A percentile compares a stretch with the other conserved stretches of the same genome.
Evolutionary conservation across 2,888 invertebrate species (phyloP).

Genomic region (Bruchidius siliquastri): DNA sequence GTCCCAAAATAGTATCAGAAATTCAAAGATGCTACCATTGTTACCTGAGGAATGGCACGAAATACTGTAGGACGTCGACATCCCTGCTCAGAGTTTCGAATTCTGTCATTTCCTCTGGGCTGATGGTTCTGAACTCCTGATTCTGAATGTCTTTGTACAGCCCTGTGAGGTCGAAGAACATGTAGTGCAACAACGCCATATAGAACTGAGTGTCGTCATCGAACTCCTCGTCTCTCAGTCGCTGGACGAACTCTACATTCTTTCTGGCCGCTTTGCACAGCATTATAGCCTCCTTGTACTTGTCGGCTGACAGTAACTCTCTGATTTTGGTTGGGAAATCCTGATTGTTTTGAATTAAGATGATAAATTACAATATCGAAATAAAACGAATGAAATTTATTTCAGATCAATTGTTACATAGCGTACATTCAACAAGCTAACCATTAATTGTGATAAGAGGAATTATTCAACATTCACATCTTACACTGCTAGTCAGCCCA

Average conservation of each 20-base stretch:
- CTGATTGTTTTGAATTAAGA: neutral
- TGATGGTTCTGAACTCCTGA: neutral
- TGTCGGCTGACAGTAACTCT: neutral
- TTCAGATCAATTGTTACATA: too few species aligned
- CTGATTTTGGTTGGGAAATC: neutral
- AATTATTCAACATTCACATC: too few species aligned
- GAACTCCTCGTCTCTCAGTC: neutral
- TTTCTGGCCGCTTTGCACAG: slow-evolving; percentile 6
- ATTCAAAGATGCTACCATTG: neutral
- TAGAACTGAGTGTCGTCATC: slow-evolving; percentile 35
- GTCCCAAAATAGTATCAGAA: too few species aligned
- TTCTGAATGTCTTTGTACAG: neutral
- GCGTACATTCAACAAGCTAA: too few species aligned
- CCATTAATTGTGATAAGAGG: too few species aligned
- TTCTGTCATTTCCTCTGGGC: neutral
- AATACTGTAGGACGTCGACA: neutral
- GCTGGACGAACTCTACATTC: neutral
- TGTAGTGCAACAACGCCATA: neutral
- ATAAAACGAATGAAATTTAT: too few species aligned
- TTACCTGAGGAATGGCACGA: neutral
- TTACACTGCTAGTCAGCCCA: too few species aligned
- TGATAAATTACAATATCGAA: neutral
- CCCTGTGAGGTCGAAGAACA: neutral
- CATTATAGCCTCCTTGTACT: slow-evolving; percentile 9
- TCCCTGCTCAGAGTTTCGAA: neutral